phyloP scores from a whole-genome alignment of 2,888 invertebrate species.

The Poecilobothrus nobilitatus region DNA sequence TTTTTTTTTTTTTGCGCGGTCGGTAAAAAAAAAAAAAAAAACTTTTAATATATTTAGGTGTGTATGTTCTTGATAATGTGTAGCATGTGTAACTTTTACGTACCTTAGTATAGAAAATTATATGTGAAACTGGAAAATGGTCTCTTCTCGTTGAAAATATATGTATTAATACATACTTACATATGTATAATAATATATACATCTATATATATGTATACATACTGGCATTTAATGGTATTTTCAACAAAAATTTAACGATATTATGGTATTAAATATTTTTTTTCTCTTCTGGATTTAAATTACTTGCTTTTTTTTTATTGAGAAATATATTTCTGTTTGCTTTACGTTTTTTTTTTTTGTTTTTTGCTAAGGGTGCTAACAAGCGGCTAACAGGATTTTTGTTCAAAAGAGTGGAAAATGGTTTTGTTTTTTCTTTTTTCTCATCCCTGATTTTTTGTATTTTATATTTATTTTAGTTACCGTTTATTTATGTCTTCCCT shows the following conservation, averaged over 20 bases:
- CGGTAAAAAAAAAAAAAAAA: too few species aligned
- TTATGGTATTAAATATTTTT: not conserved
- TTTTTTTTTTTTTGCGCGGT: too few species aligned
- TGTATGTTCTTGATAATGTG: too few species aligned
- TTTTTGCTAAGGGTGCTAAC: slow-evolving; percentile 5
- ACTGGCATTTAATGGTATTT: not conserved
- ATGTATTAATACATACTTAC: too few species aligned
- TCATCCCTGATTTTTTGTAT: not conserved
- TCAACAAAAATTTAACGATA: not conserved
- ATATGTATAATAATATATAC: too few species aligned
- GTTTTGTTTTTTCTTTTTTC: not conserved
- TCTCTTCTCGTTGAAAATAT: too few species aligned
- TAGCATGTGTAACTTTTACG: too few species aligned
- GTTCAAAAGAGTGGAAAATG: slow-evolving; percentile 10
- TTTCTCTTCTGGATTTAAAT: not conserved
- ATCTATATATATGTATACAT: too few species aligned
- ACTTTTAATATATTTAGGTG: too few species aligned
- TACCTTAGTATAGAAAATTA: too few species aligned
- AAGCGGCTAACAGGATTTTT: slow-evolving; percentile 11
- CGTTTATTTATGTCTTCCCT: not conserved
- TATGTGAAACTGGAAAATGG: too few species aligned
- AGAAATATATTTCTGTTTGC: not conserved
- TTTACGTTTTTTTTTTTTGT: not conserved
- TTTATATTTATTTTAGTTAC: not conserved
- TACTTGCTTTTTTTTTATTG: not conserved